Base-by-base conservation (phyloP, 1,140 invertebrate genomes). In the Drosophila bipectinata region DNA sequence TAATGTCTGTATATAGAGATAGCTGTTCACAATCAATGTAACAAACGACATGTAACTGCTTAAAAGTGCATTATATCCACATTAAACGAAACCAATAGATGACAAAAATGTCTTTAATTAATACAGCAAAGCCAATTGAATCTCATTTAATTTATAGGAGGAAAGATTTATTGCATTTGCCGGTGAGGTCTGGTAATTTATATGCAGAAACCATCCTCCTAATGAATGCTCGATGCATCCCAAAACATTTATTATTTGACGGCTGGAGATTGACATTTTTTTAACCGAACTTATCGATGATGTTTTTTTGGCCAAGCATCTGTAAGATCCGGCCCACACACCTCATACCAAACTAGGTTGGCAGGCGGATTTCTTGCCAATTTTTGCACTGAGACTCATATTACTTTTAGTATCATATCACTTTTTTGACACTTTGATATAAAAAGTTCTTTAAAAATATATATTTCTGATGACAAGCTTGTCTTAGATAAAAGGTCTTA, bases 11-110 rank as follows among this genome's bases (percentile, higher is more conserved):
- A 76, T 77, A 85, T 84, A 83, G 64, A 72, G 56, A 85, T 87
- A 85, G 60, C 66, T 69, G 62, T 84, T 77, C 81, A 85, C 81
- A 84, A 84, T 84, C 81, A 84, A 84, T 84, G 80, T 84, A 81
- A 87, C 75, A 81, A 82, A 68, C 56, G 55, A 87, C 74, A 87
- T 85, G 48, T 76, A 83, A 83, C 64, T 82, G 80, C 80, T 84
- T 84, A 53, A 77, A 83, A 72, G 58, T 59, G 64, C 51, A 71
- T 57, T 69, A 69, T 69, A 39, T 52, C 41, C 26, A 54, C 41
- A 69, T 69, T 69, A 69, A 69, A 69, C 32, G 26, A 69, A 69
- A 69, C 15, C 26, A 69, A 69, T 69, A 69, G 64, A 69, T 56
- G 64, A 49, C 32, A 48, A n/a, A 3, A 4, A 1, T n/a, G 21